Percentiles rank a stretch among this genome's conserved stretches.
Conservation (phyloP, 2,797 vertebrate genomes). For the Propithecus deckenii region DNA sequence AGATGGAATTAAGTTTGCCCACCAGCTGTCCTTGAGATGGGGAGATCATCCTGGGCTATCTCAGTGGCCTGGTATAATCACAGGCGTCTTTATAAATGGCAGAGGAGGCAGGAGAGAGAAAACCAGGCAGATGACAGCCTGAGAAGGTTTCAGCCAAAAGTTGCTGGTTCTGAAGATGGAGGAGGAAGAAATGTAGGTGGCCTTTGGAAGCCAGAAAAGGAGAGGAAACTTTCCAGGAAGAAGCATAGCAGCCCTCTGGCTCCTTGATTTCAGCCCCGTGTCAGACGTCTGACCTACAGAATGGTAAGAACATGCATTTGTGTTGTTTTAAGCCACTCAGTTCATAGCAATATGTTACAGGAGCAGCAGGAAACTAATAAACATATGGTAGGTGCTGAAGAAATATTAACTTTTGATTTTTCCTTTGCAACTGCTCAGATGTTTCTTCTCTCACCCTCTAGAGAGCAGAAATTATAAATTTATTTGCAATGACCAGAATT, state of each 20-base stretch:
- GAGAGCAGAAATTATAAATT: neutral
- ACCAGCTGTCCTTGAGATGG: neutral
- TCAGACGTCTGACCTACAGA: neutral
- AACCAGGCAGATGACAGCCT: neutral
- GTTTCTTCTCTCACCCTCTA: neutral
- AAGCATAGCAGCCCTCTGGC: neutral
- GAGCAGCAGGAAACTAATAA: neutral
- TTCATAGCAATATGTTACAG: neutral
- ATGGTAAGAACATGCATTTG: neutral
- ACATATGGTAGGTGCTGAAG: neutral
- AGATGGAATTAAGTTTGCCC: neutral
- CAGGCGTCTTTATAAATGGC: neutral
- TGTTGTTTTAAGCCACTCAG: neutral
- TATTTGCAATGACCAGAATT: neutral
- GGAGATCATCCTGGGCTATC: neutral
- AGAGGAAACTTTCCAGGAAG: neutral
- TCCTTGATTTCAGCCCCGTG: neutral
- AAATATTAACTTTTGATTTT: neutral
- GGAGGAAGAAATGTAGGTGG: neutral
- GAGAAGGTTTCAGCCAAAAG: too few relatives aligned
- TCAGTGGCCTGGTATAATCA: neutral
- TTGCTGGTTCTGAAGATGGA: neutral
- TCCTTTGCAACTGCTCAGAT: neutral
- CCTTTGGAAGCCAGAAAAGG: neutral
- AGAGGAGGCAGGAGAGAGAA: neutral